Evolutionary conservation across 2,888 invertebrate species (phyloP).

Genomic region (Meandrusa payeni): DNA sequence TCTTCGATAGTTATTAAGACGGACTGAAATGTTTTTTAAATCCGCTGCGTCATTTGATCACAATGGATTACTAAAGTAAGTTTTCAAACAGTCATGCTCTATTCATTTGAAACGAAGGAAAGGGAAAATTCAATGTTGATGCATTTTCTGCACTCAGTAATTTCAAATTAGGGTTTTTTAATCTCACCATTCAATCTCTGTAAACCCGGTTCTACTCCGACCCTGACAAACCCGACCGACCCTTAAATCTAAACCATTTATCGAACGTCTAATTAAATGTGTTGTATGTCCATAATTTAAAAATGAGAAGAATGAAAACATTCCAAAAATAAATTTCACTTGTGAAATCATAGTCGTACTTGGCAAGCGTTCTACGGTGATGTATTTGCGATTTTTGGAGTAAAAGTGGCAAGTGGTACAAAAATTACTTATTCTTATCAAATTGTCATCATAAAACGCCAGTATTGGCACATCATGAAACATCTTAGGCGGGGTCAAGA

Average conservation of each 20-base stretch:
- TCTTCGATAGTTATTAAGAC: slow-evolving; percentile 76
- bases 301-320: slow-evolving; percentile 8
- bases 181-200: no score
- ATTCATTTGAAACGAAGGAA: slow-evolving; percentile 50
- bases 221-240: no score
- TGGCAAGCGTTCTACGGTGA: slow-evolving; percentile 7
- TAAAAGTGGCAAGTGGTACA: slow-evolving; percentile 6
- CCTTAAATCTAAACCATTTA: no score
- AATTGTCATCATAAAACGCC: slow-evolving; percentile 35
- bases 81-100: slow-evolving; percentile 69
- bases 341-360: slow-evolving; percentile 13
- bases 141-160: slow-evolving; percentile 38
- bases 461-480: slow-evolving; percentile 44
- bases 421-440: slow-evolving; percentile 16
- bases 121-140: slow-evolving; percentile 19
- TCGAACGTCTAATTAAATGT: no score
- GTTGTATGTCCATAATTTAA: no score
- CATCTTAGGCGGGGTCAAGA: slow-evolving; percentile 68
- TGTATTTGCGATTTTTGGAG: slow-evolving; percentile 4
- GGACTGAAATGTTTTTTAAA: slow-evolving; percentile 75
- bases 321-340: slow-evolving; percentile 17
- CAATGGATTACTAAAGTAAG: slow-evolving; percentile 60
- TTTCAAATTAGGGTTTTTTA: slow-evolving; percentile 12
- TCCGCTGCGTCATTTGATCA: slow-evolving; percentile 72
- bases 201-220: no score